Percentiles rank a stretch among this genome's conserved stretches.
phyloP scores from a whole-genome alignment of 1,140 invertebrate genomes.

The Laodelphax striatellus region DNA sequence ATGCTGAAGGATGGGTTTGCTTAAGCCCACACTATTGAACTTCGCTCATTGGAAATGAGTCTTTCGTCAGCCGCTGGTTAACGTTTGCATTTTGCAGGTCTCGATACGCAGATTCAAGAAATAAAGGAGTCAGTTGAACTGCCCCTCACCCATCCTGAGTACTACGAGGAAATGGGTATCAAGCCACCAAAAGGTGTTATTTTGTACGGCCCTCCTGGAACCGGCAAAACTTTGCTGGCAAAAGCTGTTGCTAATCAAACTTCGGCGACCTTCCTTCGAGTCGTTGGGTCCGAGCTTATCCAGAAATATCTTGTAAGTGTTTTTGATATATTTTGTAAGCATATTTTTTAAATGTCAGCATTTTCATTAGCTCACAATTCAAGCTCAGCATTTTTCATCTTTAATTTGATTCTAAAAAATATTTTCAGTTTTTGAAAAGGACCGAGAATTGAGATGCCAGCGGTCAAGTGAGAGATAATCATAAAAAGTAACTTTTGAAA shows the following conservation, averaged over 20 bases:
- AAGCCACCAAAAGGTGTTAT: slow-evolving; percentile 99
- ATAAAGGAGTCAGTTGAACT: slow-evolving; percentile 99
- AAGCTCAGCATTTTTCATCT: too few relatives aligned
- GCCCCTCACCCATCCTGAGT: slow-evolving; percentile 97
- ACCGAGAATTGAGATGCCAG: too few relatives aligned
- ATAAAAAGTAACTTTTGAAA: too few relatives aligned
- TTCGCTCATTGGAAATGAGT: background rate
- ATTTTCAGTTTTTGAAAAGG: too few relatives aligned
- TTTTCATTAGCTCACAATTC: too few relatives aligned
- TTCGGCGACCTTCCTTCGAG: slow-evolving; percentile 95
- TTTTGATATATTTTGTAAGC: too few relatives aligned
- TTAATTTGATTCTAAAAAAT: too few relatives aligned
- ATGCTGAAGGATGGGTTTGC: too few relatives aligned
- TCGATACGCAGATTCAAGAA: slow-evolving; percentile 99
- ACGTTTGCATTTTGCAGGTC: slow-evolving; percentile 34
- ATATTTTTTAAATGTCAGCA: too few relatives aligned
- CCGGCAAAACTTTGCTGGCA: slow-evolving; percentile 94
- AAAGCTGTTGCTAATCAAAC: slow-evolving; percentile 99
- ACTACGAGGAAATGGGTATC: slow-evolving; percentile 99
- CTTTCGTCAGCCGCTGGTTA: background rate
- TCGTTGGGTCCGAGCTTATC: slow-evolving; percentile 97
- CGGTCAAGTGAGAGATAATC: too few relatives aligned
- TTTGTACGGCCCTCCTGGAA: slow-evolving; percentile 95
- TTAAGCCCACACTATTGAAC: too few relatives aligned
- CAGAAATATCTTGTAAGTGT: slow-evolving; percentile 87